A percentile compares a stretch with the other conserved stretches of the same genome.
phyloP scores from a whole-genome alignment of 2,797 vertebrate species.

The Thripadectes ignobilis region DNA sequence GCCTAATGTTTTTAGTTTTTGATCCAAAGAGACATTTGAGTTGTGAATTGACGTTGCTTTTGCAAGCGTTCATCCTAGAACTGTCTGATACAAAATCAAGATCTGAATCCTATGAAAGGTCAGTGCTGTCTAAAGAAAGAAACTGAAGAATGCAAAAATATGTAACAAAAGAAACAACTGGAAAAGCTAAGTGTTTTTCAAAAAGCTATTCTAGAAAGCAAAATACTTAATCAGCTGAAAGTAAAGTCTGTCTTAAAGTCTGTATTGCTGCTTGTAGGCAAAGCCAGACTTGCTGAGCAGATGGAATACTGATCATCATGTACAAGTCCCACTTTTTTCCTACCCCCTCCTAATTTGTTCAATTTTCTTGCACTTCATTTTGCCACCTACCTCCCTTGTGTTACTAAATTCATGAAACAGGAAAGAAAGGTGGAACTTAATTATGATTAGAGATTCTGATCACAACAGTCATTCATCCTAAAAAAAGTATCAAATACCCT shows the following conservation, averaged over 20 bases:
- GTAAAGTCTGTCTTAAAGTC: background rate
- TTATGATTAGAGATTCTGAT: background rate
- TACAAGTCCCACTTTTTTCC: background rate
- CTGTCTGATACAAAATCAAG: background rate
- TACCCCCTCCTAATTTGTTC: background rate
- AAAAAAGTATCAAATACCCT: background rate
- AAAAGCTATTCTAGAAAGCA: background rate
- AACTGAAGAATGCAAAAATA: background rate
- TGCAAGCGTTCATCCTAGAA: background rate
- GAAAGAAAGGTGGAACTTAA: background rate
- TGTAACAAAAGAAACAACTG: background rate
- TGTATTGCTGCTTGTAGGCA: background rate
- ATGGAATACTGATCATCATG: background rate
- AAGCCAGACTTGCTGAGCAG: background rate
- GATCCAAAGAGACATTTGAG: background rate
- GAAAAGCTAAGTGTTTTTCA: background rate
- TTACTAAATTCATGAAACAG: background rate
- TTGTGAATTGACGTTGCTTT: background rate
- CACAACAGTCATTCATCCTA: background rate
- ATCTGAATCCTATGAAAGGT: background rate
- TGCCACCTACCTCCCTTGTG: background rate
- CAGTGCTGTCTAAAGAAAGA: background rate
- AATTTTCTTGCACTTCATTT: background rate
- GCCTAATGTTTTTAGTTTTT: conserved; percentile 20
- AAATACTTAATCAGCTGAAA: background rate